A percentile compares a stretch with the other conserved stretches of the same genome.
phyloP scores from a whole-genome alignment of 2,797 vertebrate species.

The Crypturellus tataupa region DNA sequence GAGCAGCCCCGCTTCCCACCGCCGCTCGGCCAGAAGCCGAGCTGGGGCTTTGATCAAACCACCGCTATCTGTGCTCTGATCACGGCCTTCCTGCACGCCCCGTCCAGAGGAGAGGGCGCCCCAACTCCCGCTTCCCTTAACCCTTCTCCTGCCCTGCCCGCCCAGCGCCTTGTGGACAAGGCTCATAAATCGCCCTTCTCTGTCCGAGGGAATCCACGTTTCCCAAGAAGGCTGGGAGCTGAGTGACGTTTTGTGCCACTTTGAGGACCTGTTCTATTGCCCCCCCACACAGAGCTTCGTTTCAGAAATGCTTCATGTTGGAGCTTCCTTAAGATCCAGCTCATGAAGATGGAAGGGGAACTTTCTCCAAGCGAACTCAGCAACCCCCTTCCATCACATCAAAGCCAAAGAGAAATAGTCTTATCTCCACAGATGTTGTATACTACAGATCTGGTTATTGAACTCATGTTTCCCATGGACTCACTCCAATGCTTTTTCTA shows the following conservation, averaged over 20 bases:
- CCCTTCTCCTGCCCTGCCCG: background rate
- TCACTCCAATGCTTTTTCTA: conserved; percentile 40
- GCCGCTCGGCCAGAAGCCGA: background rate
- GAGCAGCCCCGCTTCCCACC: background rate
- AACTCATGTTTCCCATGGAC: conserved; percentile 56
- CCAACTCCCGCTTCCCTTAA: background rate
- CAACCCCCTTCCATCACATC: conserved; percentile 22
- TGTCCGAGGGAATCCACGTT: background rate
- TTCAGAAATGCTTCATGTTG: conserved; percentile 6
- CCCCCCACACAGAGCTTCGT: background rate
- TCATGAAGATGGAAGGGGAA: background rate
- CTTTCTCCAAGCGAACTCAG: background rate
- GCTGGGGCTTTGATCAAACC: conserved; percentile 38
- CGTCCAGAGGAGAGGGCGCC: background rate
- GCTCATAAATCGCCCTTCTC: background rate
- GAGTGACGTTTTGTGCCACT: background rate
- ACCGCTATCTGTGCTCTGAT: conserved; percentile 23
- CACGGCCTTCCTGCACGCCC: background rate
- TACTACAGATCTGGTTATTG: conserved; percentile 32
- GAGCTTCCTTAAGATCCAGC: background rate
- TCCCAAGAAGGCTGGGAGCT: background rate
- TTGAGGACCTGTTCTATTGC: background rate
- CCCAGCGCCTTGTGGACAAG: background rate
- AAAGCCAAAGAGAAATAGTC: background rate
- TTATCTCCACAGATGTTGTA: conserved; percentile 62